These are phyloP conservation scores for Euwallacea fornicatus DNA, from an alignment of 1,140 invertebrate species.

Conservation along the genomic window DNA sequence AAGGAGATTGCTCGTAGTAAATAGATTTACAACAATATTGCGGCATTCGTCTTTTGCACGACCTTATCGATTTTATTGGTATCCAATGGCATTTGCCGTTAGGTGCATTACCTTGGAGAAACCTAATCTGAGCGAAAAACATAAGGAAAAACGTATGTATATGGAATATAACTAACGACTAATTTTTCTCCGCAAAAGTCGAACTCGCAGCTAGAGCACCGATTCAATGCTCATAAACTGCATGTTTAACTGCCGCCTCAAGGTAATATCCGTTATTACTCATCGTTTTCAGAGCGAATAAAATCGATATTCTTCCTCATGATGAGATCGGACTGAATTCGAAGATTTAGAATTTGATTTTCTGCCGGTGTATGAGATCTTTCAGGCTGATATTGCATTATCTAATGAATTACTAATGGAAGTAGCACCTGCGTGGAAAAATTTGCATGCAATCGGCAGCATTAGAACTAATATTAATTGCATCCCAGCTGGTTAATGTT, in stretches of 20 bases:
- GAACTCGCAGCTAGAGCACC: background rate
- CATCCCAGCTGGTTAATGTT: constrained; percentile 24
- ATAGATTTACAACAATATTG: no score
- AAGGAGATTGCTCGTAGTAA: no score
- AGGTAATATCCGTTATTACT: constrained; percentile 12
- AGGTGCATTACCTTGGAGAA: no score
- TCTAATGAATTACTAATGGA: background rate
- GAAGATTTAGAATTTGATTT: background rate
- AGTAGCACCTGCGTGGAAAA: constrained; percentile 16
- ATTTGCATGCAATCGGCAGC: constrained; percentile 18
- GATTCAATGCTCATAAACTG: constrained; percentile 8
- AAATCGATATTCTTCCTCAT: constrained; percentile 8
- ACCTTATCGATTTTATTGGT: no score
- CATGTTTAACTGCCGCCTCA: constrained; percentile 1
- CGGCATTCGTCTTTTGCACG: no score
- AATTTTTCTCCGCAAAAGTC: constrained; percentile 1
- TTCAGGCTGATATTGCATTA: no score
- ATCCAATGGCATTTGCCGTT: no score
- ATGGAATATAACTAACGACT: background rate
- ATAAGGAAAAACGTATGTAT: no score
- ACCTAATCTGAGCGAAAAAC: no score
- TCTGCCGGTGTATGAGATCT: no score
- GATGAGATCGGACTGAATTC: background rate
- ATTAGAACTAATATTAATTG: constrained; percentile 21
- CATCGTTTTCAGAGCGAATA: constrained; percentile 7